Evolutionary conservation across 2,888 invertebrate genomes (phyloP).

Genomic region (Patella depressa): DNA sequence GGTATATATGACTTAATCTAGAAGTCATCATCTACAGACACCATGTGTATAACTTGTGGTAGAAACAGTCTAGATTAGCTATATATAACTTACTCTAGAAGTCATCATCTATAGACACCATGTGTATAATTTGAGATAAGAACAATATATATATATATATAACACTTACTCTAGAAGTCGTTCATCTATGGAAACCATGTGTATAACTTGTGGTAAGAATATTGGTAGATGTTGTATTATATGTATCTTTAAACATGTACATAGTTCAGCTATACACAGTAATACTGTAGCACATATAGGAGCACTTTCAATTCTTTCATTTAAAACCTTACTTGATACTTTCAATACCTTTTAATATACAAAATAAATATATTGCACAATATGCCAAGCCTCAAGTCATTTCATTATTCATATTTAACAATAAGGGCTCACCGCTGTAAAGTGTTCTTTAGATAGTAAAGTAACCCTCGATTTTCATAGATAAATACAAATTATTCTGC

Average conservation of each 20-base stretch:
- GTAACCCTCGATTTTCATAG: no score
- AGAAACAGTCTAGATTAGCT: neutral
- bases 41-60: no score
- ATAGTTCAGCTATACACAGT: slow-evolving; percentile 79
- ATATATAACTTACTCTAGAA: slow-evolving; percentile 37
- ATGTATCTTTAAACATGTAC: slow-evolving; percentile 82
- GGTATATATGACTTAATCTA: slow-evolving; percentile 22
- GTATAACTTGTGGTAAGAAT: slow-evolving; percentile 79
- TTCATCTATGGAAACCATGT: slow-evolving; percentile 44
- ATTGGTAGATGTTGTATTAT: slow-evolving; percentile 82
- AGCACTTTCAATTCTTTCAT: slow-evolving; percentile 31
- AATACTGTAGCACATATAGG: slow-evolving; percentile 62
- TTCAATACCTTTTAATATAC: slow-evolving; percentile 22
- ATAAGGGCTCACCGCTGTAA: no score
- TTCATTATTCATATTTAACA: no score
- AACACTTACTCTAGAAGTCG: slow-evolving; percentile 42
- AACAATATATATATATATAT: neutral
- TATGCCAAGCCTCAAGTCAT: no score
- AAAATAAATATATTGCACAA: neutral
- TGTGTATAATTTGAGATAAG: no score
- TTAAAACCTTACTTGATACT: slow-evolving; percentile 23
- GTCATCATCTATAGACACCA: neutral
- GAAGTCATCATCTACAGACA: slow-evolving; percentile 23
- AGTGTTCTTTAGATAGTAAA: no score
- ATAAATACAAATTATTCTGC: no score